Percentiles rank a stretch among this genome's conserved stretches.
phyloP scores from a whole-genome alignment of 2,888 invertebrate species.

The Lepidonotus clava region DNA sequence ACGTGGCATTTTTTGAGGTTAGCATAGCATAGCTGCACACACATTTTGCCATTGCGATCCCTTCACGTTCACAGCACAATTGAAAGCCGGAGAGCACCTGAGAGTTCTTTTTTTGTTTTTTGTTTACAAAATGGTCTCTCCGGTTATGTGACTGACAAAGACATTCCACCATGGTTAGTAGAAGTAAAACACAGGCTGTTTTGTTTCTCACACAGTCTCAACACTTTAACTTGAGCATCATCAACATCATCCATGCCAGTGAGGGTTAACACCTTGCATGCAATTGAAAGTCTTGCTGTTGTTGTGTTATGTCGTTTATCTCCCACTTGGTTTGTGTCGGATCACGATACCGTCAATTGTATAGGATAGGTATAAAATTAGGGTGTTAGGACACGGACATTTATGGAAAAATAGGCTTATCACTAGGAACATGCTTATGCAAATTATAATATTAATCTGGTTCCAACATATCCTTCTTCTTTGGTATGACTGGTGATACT shows the following conservation, averaged over 20 bases:
- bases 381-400: not conserved
- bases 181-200: constrained; percentile 6
- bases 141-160: too few relatives aligned
- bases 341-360: constrained; percentile 15
- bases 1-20: too few relatives aligned
- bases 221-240: not conserved
- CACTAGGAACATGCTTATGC: not conserved
- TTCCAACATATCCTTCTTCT: too few relatives aligned
- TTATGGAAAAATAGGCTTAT: not conserved
- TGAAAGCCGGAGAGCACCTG: too few relatives aligned
- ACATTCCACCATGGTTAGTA: constrained; percentile 13
- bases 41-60: too few relatives aligned
- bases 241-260: not conserved
- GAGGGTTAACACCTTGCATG: not conserved
- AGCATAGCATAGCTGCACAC: too few relatives aligned
- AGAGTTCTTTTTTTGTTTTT: too few relatives aligned
- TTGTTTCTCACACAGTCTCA: not conserved
- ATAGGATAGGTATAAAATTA: too few relatives aligned
- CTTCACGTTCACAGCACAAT: too few relatives aligned
- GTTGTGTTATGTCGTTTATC: not conserved
- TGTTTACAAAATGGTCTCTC: too few relatives aligned
- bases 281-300: not conserved
- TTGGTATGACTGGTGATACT: too few relatives aligned
- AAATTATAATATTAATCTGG: too few relatives aligned
- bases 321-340: not conserved